Evolutionary conservation across 2,113 vertebrate species (phyloP).

Genomic region (Ictalurus punctatus): DNA sequence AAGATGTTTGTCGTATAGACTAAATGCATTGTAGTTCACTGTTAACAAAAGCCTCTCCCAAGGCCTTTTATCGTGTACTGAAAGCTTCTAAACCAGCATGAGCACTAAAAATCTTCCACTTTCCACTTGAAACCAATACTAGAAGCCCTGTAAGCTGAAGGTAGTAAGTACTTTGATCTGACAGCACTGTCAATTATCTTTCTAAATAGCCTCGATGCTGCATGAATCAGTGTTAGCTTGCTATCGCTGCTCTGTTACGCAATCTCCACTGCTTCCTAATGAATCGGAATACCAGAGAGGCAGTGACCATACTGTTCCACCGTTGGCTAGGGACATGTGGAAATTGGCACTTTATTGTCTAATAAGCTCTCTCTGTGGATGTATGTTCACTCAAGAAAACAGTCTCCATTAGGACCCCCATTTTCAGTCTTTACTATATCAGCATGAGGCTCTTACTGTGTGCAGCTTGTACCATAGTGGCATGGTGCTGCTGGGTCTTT

Average conservation of each 20-base stretch:
- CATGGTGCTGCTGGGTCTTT: not conserved
- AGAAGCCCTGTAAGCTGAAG: not conserved
- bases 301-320: slow-evolving; percentile 36
- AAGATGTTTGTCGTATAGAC: not conserved
- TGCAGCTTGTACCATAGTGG: slow-evolving; percentile 28
- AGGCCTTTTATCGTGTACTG: not conserved
- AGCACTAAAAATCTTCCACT: slow-evolving; percentile 5
- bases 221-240: slow-evolving; percentile 14
- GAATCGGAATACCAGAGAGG: slow-evolving; percentile 33
- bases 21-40: not conserved
- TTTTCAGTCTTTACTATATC: slow-evolving; percentile 38
- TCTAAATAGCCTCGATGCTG: slow-evolving; percentile 20
- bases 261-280: slow-evolving; percentile 16
- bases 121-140: not conserved
- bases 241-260: slow-evolving; percentile 18
- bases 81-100: slow-evolving; percentile 2
- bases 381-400: slow-evolving; percentile 22
- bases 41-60: not conserved
- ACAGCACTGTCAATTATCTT: slow-evolving; percentile 34
- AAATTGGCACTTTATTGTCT: slow-evolving; percentile 30
- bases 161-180: slow-evolving; percentile 8
- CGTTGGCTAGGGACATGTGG: slow-evolving; percentile 22
- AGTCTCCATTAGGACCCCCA: slow-evolving; percentile 20
- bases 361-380: not conserved
- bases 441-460: slow-evolving; percentile 21